Conservation (phyloP, 2,888 invertebrate species). For the Chesias legatella region DNA sequence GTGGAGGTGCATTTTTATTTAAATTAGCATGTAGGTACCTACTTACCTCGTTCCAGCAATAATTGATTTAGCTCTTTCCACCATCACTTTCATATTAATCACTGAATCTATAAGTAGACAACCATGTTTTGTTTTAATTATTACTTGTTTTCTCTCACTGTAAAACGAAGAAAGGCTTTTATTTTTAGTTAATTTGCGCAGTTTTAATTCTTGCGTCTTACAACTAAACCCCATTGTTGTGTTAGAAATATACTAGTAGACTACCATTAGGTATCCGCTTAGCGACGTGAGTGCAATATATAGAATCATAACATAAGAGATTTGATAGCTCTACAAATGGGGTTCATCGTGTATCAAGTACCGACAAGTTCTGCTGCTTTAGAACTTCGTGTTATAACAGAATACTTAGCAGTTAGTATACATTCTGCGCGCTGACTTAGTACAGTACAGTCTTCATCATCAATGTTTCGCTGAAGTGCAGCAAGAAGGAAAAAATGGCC, state of each 20-base stretch:
- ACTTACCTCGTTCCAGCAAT: background rate
- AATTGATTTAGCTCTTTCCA: conserved; percentile 13
- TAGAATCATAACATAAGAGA: background rate
- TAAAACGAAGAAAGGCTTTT: conserved; percentile 7
- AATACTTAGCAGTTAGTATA: conserved; percentile 4
- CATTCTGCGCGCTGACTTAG: background rate
- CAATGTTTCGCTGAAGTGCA: no score
- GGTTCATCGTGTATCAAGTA: conserved; percentile 33
- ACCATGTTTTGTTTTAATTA: conserved; percentile 2
- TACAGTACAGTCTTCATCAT: conserved; percentile 1
- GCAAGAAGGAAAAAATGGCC: no score
- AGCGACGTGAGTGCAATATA: conserved; percentile 1
- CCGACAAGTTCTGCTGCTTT: conserved; percentile 41
- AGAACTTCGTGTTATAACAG: conserved; percentile 6
- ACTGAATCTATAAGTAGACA: conserved; percentile 5
- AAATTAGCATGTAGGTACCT: no score
- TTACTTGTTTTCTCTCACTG: conserved; percentile 3
- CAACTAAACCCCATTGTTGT: conserved; percentile 28
- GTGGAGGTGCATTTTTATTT: no score
- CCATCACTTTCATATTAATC: conserved; percentile 6
- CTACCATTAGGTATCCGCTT: no score
- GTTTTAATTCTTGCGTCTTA: conserved; percentile 19
- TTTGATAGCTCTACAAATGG: background rate
- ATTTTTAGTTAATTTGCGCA: conserved; percentile 4
- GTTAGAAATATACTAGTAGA: no score